These are phyloP conservation scores for Rattus norvegicus DNA, from an alignment of 2,113 vertebrate genomes.

Conservation along the genomic window GRCr8 NC_086021.1:33382501-33383000, in stretches of 20 bases:
- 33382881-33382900: conserved; percentile 85
- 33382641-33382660: conserved; percentile 53
- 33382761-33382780: conserved; percentile 95
- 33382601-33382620: conserved; percentile 50
- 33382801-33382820: conserved; percentile 93
- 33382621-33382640: conserved; percentile 50
- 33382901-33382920: neutral
- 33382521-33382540: neutral
- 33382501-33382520: rapidly evolving
- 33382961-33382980: rapidly evolving
- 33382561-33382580: neutral
- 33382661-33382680: conserved; percentile 76
- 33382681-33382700: conserved; percentile 80
- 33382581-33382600: neutral
- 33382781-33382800: conserved; percentile 95
- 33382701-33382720: conserved; percentile 78
- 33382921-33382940: neutral
- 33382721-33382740: conserved; percentile 96
- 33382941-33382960: neutral
- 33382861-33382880: conserved; percentile 96
- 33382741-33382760: conserved; percentile 96
- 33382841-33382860: conserved; percentile 98
- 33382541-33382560: neutral
- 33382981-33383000: neutral
- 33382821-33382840: conserved; percentile 99